Percentiles rank a stretch among this genome's conserved stretches.
These are phyloP conservation scores for Polietes domitor DNA, from an alignment of 2,888 invertebrate genomes.

Conservation along the genomic window DNA sequence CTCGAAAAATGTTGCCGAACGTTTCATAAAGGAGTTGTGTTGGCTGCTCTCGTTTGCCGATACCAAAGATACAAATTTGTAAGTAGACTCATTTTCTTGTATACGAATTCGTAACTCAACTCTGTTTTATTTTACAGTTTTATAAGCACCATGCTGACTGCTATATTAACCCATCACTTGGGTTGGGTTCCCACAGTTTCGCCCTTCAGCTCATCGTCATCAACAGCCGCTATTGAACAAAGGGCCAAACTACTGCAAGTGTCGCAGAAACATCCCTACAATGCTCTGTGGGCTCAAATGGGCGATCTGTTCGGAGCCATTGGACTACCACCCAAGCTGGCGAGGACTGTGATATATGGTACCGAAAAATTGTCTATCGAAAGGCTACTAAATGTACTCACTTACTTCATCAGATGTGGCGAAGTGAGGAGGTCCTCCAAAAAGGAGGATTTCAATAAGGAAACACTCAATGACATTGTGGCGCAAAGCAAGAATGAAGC, in stretches of 20 bases:
- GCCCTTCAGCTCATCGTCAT: conserved; percentile 76
- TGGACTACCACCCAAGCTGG: conserved; percentile 88
- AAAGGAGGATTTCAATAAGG: conserved; percentile 80
- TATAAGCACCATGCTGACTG: conserved; percentile 93
- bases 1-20: conserved; percentile 80
- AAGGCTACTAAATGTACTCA: conserved; percentile 88
- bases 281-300: conserved; percentile 94
- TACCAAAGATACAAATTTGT: conserved; percentile 95
- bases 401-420: conserved; percentile 93
- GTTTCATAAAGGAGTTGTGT: conserved; percentile 84
- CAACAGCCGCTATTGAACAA: conserved; percentile 77
- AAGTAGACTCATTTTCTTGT: conserved; percentile 82
- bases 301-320: conserved; percentile 93
- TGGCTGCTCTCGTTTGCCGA: conserved; percentile 87
- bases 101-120: background rate
- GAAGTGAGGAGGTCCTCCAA: conserved; percentile 84
- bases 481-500: conserved; percentile 70
- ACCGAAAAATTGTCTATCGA: conserved; percentile 85
- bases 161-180: conserved; percentile 93
- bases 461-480: conserved; percentile 74
- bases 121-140: conserved; percentile 87
- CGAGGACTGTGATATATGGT: conserved; percentile 91
- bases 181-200: conserved; percentile 93
- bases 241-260: conserved; percentile 82
- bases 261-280: conserved; percentile 88